phyloP scores from a whole-genome alignment of 2,888 invertebrate genomes.

The Terebella lapidaria region DNA sequence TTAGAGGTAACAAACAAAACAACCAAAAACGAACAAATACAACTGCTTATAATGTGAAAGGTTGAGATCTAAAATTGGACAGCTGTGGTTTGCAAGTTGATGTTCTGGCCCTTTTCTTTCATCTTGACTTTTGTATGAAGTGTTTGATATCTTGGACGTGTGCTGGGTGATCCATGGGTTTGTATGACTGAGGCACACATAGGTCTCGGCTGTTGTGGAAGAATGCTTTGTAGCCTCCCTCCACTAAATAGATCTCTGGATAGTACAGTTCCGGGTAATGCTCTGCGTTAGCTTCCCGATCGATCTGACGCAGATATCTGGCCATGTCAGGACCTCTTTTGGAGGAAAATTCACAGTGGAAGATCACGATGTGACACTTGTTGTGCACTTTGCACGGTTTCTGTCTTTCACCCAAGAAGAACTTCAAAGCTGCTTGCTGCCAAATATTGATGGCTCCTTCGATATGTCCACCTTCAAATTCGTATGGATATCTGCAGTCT shows the following conservation, averaged over 20 bases:
- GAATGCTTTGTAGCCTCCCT: slow-evolving; percentile 85
- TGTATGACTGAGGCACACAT: background rate
- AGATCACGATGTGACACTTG: slow-evolving; percentile 72
- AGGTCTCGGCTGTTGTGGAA: slow-evolving; percentile 57
- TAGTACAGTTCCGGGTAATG: slow-evolving; percentile 80
- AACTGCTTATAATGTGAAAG: too few relatives aligned
- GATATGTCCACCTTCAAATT: slow-evolving; percentile 88
- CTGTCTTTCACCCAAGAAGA: slow-evolving; percentile 56
- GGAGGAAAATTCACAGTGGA: slow-evolving; percentile 97
- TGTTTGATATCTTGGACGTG: background rate
- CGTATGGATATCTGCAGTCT: slow-evolving; percentile 94
- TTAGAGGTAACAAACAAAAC: too few relatives aligned
- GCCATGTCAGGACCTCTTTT: slow-evolving; percentile 90
- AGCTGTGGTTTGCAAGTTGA: too few relatives aligned
- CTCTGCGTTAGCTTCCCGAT: slow-evolving; percentile 74
- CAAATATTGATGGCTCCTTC: slow-evolving; percentile 16
- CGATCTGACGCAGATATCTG: slow-evolving; percentile 75
- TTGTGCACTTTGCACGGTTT: background rate
- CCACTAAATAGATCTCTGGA: slow-evolving; percentile 89
- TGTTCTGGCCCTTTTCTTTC: too few relatives aligned
- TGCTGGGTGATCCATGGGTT: background rate
- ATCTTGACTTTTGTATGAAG: background rate
- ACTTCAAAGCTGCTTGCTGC: slow-evolving; percentile 22
- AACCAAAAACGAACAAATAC: too few relatives aligned
- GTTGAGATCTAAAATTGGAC: too few relatives aligned